Base-by-base conservation (phyloP, 2,888 invertebrate species). In the Leucania comma region DNA sequence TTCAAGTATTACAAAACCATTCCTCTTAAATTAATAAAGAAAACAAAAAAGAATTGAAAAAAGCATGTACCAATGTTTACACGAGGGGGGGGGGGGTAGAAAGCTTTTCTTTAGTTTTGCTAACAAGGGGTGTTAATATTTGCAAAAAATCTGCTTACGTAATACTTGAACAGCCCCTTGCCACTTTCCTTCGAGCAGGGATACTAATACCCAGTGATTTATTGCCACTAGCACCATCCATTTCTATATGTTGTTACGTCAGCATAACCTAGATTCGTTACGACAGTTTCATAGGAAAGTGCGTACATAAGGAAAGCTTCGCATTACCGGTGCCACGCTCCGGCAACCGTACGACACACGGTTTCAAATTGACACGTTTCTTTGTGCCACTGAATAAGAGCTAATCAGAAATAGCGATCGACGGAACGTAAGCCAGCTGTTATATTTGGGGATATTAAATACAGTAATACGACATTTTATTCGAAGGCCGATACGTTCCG, bases 351-450 rank as follows among this genome's bases (percentile, higher is more conserved):
- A 76, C 77, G 93, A 94, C 92, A 82, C 59, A 78, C 80, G 87
- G 92, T 90, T 90, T 91, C 90, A 92, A 94, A 86, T 92, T 90
- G 92, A 94, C 86, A 92, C 94, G 85, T 87, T 89, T 89, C 88
- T 91, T 92, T 92, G 86, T 89, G 80, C 72, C 72, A 76, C 81
- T 62, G 60, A 72, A 76, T 80, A 73, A 74, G 68, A 83, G 80
- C 81, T 64, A 75, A 83, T 85, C 80, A 82, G 71, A 75, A 83
- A 83, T 84, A 84, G 84, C 73, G 26, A 74, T 81, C 79, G 67
- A 79, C 59, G 65, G 60, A 75, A 77, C 35, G 72, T 73, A 71
- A 62, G 72, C 76, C 69, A 73, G 51, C 53, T 26, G 72, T 75
- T 74, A 74, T 75, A 76, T 76, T 85, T 81, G 72, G 56, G 60